These are phyloP conservation scores for Nasonia longicornis DNA, from an alignment of 1,140 invertebrate genomes.

Conservation along the genomic window DNA sequence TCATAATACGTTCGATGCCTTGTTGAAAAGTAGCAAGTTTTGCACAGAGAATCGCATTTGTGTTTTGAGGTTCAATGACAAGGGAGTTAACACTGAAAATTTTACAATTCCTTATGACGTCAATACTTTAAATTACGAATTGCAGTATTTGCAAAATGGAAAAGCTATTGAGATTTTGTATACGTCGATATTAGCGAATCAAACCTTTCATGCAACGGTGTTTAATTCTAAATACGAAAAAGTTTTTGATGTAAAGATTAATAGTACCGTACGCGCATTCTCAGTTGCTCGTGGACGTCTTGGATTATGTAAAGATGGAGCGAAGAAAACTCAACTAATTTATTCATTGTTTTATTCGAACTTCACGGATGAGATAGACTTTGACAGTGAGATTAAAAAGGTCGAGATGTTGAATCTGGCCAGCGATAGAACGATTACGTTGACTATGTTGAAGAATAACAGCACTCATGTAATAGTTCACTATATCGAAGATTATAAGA, in stretches of 20 bases:
- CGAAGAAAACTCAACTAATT: too few species aligned
- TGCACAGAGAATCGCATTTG: not conserved
- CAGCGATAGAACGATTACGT: not conserved
- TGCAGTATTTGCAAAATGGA: too few species aligned
- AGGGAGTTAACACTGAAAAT: not conserved
- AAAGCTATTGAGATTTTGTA: too few species aligned
- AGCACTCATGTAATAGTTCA: not conserved
- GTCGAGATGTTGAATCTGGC: not conserved
- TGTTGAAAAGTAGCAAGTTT: not conserved
- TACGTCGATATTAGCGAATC: too few species aligned
- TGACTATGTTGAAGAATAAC: not conserved
- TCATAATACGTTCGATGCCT: not conserved
- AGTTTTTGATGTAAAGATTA: too few species aligned
- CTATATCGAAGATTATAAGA: not conserved
- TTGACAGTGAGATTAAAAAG: not conserved
- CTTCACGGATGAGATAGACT: not conserved
- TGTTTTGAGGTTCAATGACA: not conserved
- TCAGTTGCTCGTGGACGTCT: not conserved
- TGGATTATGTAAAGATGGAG: too few species aligned
- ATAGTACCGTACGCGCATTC: not conserved
- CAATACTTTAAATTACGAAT: too few species aligned
- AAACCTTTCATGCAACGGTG: not conserved
- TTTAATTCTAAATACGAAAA: not conserved
- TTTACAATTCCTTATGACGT: not conserved
- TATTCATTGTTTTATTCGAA: not conserved